Percentiles rank a stretch among this genome's conserved stretches.
Conservation (phyloP, 2,888 invertebrate genomes). For the Rotaria socialis region DNA sequence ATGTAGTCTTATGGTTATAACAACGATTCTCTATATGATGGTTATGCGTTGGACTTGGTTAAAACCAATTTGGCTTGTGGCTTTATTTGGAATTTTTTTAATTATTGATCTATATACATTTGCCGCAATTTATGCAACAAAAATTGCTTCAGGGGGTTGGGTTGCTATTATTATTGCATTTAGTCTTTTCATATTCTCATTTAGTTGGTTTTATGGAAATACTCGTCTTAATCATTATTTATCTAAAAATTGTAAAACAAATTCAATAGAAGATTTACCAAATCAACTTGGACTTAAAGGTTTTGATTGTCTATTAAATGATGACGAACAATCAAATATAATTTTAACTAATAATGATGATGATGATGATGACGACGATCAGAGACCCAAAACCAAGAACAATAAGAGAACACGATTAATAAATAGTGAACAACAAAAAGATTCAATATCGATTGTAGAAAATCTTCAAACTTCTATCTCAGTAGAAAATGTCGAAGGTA, state of each 20-base stretch:
- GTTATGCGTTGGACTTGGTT: constrained; percentile 15
- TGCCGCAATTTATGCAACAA: neutral
- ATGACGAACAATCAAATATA: neutral
- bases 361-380: neutral
- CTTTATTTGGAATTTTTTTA: constrained; percentile 10
- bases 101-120: constrained; percentile 25
- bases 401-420: neutral
- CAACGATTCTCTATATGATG: constrained; percentile 34
- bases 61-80: constrained; percentile 8
- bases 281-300: neutral
- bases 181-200: neutral
- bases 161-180: constrained; percentile 12
- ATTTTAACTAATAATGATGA: neutral
- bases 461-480: neutral
- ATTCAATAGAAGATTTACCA: neutral
- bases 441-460: neutral
- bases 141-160: constrained; percentile 4
- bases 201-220: constrained; percentile 34
- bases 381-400: too few species aligned
- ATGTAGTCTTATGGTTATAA: constrained; percentile 33
- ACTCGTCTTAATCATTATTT: neutral
- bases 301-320: neutral
- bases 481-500: neutral
- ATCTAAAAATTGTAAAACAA: neutral
- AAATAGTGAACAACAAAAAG: neutral